Base-by-base conservation (phyloP, 1,140 invertebrate genomes). In the Helicorthomorpha holstii region DNA sequence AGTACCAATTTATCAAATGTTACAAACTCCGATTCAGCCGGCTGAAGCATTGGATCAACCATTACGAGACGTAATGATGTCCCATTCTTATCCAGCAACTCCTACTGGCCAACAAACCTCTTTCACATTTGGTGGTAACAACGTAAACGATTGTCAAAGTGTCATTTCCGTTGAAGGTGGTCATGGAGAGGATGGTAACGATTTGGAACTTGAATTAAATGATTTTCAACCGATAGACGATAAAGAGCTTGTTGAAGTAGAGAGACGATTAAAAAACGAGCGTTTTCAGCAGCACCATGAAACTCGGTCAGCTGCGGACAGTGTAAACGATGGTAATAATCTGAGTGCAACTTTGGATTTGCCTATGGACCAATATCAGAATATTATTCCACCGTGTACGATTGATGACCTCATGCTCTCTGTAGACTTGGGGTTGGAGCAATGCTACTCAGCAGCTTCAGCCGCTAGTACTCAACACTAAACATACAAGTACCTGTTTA, bases 1-100 rank as follows among this genome's bases (percentile, higher is more conserved):
- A 0, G 82, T 83, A 23, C 82, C 82, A 0, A 62, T 83, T n/a
- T 76, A 79, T 58, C 73, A 76, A 49, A 78, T 78, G 75, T 12
- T 59, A 7, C 53, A 60, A 24, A 7, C 7, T 34, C 7, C 7
- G 7, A 7, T 34, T 7, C 7, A 34, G 16, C 29, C 7, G 23
- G 16, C 29, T 54, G 27, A 49, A 54, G 24, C 43, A 44, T 16
- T 19, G 12, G 7, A 26, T 19, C 3, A n/a, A 25, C 38, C 25
- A 25, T n/a, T 29, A n/a, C 2, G 7, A 50, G 27, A n/a, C 41
- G 47, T 2, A n/a, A n/a, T 10, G 14, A 52, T 51, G n/a, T 58
- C 57, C 14, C 59, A 58, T 45, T 59, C 59, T 10, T 58, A 59
- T 44, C 59, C 58, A 16, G 50, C 53, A 12, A 59, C 58, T 14